Evolutionary conservation across 2,888 invertebrate genomes (phyloP), one percentile per base, ranked within the genome.

Genomic region (Leucoma salicis): DNA sequence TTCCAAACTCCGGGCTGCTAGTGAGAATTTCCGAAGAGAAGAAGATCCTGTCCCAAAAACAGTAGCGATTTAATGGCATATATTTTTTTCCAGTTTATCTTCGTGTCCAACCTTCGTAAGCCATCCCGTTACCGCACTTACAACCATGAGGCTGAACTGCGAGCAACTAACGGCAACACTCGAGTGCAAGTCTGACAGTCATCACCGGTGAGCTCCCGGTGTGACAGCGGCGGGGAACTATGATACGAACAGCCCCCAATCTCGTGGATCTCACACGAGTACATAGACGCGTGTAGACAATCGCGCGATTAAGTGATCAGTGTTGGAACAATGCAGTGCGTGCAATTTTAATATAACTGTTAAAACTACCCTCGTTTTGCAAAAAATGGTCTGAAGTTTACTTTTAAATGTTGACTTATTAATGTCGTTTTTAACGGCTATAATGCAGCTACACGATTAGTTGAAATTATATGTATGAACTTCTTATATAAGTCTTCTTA

Each of bases 201-300:
- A 43, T 66, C 74, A 27, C 67, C 74, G 31, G 59, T 66, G 50
- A 69, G 73, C 57, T 74, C 74, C 35, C 67, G 61, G 36, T 57
- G 65, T 11, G 57, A 65, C 47, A 70, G 70, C 46, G 82, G 47
- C 27, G 60, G 57, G 36, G 70, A 70, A 39, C 66, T 66, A 51
- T 78, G 74, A 81, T 74, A 67, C 63, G 71, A 77, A 46, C 74
- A 53, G 27, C 72, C 76, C 15, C 73, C 76, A 35, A 72, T 82
- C 58, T 84, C 86, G 50, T 84, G 85, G 83, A 87, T 87, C 47
- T 86, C 87, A 24, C 87, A 83, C 62, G 82, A 87, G 57, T 74
- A 79, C 47, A 62, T 66, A 18, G 66, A 64, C 50, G 48, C 55
- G 14, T 57, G 56, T 31, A 42, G 39, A 33, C 46, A 49, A 29